These are phyloP conservation scores for Perdix hodgsoniae DNA, from an alignment of 2,797 vertebrate genomes.

Conservation along the genomic window DNA sequence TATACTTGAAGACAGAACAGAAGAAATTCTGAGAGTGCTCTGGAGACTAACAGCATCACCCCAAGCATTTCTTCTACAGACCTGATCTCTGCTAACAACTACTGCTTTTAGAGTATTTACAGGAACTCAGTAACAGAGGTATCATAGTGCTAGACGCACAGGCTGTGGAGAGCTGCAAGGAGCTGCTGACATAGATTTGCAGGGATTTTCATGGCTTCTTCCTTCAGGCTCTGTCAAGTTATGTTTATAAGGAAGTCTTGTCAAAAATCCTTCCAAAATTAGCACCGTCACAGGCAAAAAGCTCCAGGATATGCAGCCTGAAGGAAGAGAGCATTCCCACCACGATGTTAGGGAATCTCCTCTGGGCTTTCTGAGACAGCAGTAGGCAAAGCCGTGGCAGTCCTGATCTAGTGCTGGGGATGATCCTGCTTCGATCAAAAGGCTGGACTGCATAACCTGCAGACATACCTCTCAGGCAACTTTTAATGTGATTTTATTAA, in stretches of 20 bases:
- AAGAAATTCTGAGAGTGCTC: background rate
- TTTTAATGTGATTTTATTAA: background rate
- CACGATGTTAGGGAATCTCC: background rate
- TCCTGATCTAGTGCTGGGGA: background rate
- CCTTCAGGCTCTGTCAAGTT: background rate
- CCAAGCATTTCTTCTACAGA: background rate
- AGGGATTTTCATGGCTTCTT: background rate
- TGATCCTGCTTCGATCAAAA: background rate
- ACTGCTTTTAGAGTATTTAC: background rate
- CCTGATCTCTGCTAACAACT: background rate
- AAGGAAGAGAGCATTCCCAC: background rate
- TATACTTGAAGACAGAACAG: background rate
- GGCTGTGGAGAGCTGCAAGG: background rate
- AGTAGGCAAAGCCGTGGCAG: background rate
- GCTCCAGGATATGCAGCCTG: background rate
- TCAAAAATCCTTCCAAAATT: background rate
- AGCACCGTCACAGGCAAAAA: background rate
- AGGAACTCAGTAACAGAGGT: background rate
- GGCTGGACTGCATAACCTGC: background rate
- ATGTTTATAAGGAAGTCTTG: background rate
- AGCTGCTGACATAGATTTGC: background rate
- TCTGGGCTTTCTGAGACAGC: background rate
- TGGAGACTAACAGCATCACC: background rate
- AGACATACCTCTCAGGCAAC: background rate
- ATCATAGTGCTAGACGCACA: background rate